phyloP scores from a whole-genome alignment of 1,140 invertebrate genomes.

The Pseudomyrmex gracilis region DNA sequence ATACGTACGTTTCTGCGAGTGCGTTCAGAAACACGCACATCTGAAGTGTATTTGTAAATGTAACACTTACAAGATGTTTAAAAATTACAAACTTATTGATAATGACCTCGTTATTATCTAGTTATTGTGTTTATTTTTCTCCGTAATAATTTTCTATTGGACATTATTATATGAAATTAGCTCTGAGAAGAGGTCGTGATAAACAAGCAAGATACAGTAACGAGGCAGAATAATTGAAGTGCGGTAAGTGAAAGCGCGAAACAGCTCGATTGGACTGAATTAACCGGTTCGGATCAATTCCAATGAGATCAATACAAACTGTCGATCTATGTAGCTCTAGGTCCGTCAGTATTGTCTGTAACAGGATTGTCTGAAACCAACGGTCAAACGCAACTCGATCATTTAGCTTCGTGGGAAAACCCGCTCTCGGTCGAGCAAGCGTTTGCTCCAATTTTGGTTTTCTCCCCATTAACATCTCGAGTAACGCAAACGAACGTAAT shows the following conservation, averaged over 20 bases:
- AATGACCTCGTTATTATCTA: no score
- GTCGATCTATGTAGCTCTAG: slow-evolving; percentile 26
- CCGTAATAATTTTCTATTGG: no score
- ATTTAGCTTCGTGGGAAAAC: slow-evolving; percentile 34
- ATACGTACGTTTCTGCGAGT: neutral
- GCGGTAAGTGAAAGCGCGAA: slow-evolving; percentile 8
- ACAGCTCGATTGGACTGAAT: neutral
- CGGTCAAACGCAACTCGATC: slow-evolving; percentile 31
- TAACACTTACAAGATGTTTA: neutral
- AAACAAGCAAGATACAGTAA: neutral
- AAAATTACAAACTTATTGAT: no score
- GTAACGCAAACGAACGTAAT: slow-evolving; percentile 33
- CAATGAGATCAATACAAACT: slow-evolving; percentile 25
- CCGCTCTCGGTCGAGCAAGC: neutral
- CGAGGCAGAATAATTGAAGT: neutral
- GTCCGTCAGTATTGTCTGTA: neutral
- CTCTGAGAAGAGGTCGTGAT: no score
- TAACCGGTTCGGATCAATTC: slow-evolving; percentile 35
- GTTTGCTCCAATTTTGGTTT: slow-evolving; percentile 44
- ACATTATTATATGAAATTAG: no score
- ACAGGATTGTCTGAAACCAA: slow-evolving; percentile 4
- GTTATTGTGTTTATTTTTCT: no score
- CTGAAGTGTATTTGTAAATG: neutral
- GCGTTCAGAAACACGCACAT: neutral
- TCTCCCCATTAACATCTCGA: slow-evolving; percentile 46